These are phyloP conservation scores for Pherbina coryleti DNA, from an alignment of 2,888 invertebrate genomes.

Conservation along the genomic window DNA sequence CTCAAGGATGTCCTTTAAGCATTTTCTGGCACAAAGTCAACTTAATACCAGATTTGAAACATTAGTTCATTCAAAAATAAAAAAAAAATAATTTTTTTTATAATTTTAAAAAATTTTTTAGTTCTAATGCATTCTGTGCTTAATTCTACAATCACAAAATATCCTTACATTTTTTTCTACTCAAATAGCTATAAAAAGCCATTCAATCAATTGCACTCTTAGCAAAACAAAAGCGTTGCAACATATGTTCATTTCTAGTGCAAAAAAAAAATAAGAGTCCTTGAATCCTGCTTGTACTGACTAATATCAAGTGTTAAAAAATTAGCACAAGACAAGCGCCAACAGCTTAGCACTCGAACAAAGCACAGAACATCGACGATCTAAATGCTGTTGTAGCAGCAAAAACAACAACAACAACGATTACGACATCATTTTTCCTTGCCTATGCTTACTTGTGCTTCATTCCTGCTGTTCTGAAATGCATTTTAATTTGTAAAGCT, in stretches of 20 bases:
- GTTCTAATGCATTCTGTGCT: background rate
- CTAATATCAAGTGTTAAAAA: constrained; percentile 55
- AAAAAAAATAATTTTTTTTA: no score
- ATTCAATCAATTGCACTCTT: background rate
- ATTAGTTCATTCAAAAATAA: no score
- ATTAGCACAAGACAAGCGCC: constrained; percentile 34
- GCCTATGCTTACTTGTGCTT: background rate
- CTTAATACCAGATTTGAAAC: no score
- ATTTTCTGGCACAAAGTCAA: no score
- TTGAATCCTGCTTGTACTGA: background rate
- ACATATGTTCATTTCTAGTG: background rate
- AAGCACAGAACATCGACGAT: no score
- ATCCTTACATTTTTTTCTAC: no score
- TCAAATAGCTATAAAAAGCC: no score
- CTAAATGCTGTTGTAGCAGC: background rate
- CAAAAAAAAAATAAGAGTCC: background rate
- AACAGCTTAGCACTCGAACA: background rate
- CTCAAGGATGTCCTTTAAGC: no score
- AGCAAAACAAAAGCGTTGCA: background rate
- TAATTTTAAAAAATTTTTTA: background rate
- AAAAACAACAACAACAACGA: background rate
- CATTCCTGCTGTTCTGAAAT: background rate
- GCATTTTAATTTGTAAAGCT: background rate
- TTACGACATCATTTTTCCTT: constrained; percentile 46
- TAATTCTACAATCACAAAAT: background rate